Evolutionary conservation across 1,140 invertebrate species (phyloP).

Genomic region (Bradysia coprophila): DNA sequence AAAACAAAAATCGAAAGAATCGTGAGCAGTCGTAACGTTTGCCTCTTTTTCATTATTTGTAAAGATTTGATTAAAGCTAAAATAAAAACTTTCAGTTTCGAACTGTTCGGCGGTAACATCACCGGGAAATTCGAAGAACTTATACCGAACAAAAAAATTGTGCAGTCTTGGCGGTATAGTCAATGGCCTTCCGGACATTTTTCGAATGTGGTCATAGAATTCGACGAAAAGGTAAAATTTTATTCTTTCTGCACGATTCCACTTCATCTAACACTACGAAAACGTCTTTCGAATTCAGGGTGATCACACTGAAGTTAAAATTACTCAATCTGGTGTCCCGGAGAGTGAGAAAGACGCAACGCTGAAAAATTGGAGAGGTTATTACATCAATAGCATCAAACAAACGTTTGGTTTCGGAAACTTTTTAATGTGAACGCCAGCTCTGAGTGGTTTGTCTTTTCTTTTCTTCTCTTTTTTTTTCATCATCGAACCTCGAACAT

Average conservation of each 20-base stretch:
- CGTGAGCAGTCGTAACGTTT: neutral
- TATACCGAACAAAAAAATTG: conserved; percentile 65
- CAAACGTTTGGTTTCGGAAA: conserved; percentile 80
- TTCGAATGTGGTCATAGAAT: conserved; percentile 70
- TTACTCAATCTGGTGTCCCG: conserved; percentile 69
- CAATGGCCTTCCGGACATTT: conserved; percentile 85
- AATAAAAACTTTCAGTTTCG: too few relatives aligned
- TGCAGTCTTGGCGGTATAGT: conserved; percentile 88
- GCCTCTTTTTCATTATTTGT: neutral
- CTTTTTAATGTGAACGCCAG: conserved; percentile 25
- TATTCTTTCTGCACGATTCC: neutral
- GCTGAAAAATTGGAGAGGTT: conserved; percentile 72
- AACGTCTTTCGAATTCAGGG: too few relatives aligned
- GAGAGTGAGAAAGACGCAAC: conserved; percentile 59
- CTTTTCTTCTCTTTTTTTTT: too few relatives aligned
- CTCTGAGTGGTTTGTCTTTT: too few relatives aligned
- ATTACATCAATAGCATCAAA: conserved; percentile 88
- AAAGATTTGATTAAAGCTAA: conserved; percentile 1
- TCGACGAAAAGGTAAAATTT: conserved; percentile 56
- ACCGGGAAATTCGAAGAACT: conserved; percentile 74
- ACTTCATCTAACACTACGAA: too few relatives aligned
- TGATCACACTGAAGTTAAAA: conserved; percentile 61
- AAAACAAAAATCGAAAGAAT: neutral
- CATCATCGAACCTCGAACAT: too few relatives aligned
- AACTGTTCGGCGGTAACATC: conserved; percentile 83